Evolutionary conservation across 2,888 invertebrate genomes (phyloP), one percentile per base, ranked within the genome.

Genomic region (Corythucha ciliata): DNA sequence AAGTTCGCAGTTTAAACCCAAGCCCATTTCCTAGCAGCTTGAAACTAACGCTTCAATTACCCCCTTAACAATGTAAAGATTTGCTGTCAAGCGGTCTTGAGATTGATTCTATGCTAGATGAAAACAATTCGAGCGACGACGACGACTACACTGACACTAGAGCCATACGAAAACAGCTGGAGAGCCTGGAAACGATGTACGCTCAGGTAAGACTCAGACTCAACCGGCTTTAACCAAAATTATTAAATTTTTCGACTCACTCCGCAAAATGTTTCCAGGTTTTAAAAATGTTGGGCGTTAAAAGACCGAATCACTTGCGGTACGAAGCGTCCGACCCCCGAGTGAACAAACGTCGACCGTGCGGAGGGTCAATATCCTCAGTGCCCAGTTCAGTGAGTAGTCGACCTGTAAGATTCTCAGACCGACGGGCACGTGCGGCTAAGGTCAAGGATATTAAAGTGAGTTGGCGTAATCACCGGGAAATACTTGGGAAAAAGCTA

Each of bases 131-230:
- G 24, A 63, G 56, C 61, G 68, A 60, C 44, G 69, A 70, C 1
- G 74, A 83, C 12, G 82, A 83, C 32, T 81, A 81, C 0, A 67
- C 67, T 4, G 85, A 86, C 65, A 82, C 84, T 2, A 73, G 83
- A 59, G 81, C 84, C 26, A 86, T 88, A 57, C 72, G 86, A 21
- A 78, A 83, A 55, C 89, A 89, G 65, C 70, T 89, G 27, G 79
- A 87, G 63, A 86, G 87, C 0, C 70, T 89, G 4, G 88, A 89
- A 72, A 81, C 78, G 60, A 89, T 88, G 88, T 89, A 89, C 65
- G 83, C 83, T 0, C 87, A 88, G 72, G 89, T 86, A 63, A 61
- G 45, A 25, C n/a, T n/a, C 12, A n/a, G 4, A 5, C 36, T 25
- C 39, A 7, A 7, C 22, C 22, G 14, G 10, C 10, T 29, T 29